These are phyloP conservation scores for Spisula solida DNA, from an alignment of 2,888 invertebrate species.

Conservation along the genomic window DNA sequence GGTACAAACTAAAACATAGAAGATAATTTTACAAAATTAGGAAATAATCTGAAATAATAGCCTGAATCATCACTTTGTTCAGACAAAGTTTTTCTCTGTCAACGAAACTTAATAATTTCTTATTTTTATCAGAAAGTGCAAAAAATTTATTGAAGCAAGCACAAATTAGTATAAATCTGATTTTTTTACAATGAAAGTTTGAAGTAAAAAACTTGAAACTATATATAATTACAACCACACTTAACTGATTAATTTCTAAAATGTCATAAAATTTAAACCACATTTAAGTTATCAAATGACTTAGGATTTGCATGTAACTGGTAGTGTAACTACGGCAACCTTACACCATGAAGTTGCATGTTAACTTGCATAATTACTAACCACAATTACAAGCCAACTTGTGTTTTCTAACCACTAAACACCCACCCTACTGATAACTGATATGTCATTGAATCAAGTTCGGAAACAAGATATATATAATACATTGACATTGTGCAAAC, in stretches of 20 bases:
- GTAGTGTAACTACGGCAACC: neutral
- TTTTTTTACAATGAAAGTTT: neutral
- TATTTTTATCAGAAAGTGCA: too few relatives aligned
- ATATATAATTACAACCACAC: neutral
- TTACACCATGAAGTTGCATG: neutral
- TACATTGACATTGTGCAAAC: slow-evolving; percentile 14
- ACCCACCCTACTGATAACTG: neutral
- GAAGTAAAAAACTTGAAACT: neutral
- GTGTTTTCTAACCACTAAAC: neutral
- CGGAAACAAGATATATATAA: neutral
- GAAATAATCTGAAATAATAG: too few relatives aligned
- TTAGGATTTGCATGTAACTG: neutral
- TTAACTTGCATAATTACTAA: neutral
- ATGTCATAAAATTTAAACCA: neutral
- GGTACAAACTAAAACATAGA: too few relatives aligned
- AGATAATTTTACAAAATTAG: too few relatives aligned
- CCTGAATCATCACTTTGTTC: too few relatives aligned
- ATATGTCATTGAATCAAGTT: neutral
- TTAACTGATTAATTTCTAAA: neutral
- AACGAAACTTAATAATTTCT: neutral
- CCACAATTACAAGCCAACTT: slow-evolving; percentile 1
- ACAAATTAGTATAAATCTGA: neutral
- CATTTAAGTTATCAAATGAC: neutral
- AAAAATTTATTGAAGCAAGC: neutral
- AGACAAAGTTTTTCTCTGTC: neutral